Evolutionary conservation across 1,140 invertebrate genomes (phyloP), one percentile per base, ranked within the genome.

Genomic region (Sinella curviseta): DNA sequence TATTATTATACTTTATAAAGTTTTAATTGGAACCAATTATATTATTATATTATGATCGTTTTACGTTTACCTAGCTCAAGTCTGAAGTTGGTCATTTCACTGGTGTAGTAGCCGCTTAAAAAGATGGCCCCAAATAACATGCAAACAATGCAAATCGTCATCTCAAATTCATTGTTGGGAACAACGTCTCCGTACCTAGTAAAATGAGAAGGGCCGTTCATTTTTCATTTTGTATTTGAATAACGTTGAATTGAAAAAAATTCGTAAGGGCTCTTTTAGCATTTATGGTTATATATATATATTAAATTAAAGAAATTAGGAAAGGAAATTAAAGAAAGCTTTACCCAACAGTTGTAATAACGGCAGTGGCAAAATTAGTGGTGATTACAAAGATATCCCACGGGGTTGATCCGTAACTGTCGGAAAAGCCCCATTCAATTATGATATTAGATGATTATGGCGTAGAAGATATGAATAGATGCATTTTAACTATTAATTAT

Each of bases 91-190:
- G 81, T 82, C 67, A 83, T 4, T 17, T 77, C 24, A 78, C 79
- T 81, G 8, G 74, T 70, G 57, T 81, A 82, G 3, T 79, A 57
- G 17, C 83, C 81, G 34, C 57, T 77, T 0, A 83, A 8, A 1
- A 80, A 74, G 28, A 83, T 78, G 0, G 81, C 81, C 81, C 83
- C 31, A n/a, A 82, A 17, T 39, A 83, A 74, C 83, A 83, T 83
- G 31, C 79, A 36, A 31, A 79, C 0, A 24, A 83, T 81, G n/a
- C 24, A 35, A 17, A 80, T 24, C 1, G 36, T 26, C 82, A 83
- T 83, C 60, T 83, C 82, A 8, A 8, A 0, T 28, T 76, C 74
- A 34, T 31, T 74, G 2, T 28, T 8, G 8, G 31, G 24, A 16
- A 24, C 14, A 14, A 39, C 34, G 31, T 35, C 28, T 12, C 35